phyloP scores from a whole-genome alignment of 2,113 vertebrate species.

The Crotalus viridis region DNA sequence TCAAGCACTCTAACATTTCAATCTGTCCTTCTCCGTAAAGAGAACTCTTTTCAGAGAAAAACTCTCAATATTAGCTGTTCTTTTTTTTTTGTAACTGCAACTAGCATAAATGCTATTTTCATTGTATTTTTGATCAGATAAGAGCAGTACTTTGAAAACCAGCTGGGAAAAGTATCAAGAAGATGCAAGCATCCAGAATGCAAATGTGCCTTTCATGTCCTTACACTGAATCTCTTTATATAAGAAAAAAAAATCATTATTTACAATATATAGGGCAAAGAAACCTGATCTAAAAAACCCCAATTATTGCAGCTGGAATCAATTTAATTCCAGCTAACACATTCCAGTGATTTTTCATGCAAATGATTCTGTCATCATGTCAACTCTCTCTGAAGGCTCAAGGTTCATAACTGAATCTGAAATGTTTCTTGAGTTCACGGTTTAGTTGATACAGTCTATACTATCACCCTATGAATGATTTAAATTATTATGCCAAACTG shows the following conservation, averaged over 20 bases:
- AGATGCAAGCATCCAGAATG: conserved; percentile 55
- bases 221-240: conserved; percentile 40
- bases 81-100: neutral
- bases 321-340: conserved; percentile 42
- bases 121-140: conserved; percentile 41
- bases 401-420: conserved; percentile 52
- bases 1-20: neutral
- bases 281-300: neutral
- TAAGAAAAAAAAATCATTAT: conserved; percentile 58
- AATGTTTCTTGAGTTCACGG: conserved; percentile 42
- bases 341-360: neutral
- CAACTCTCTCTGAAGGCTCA: conserved; percentile 42
- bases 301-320: conserved; percentile 46
- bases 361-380: conserved; percentile 44
- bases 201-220: conserved; percentile 59
- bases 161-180: conserved; percentile 56
- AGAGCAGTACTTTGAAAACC: conserved; percentile 23
- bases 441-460: conserved; percentile 25
- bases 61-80: conserved; percentile 38
- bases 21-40: neutral
- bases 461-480: conserved; percentile 46
- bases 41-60: neutral
- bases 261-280: conserved; percentile 63
- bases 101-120: neutral
- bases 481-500: conserved; percentile 54